Conservation (phyloP, 2,797 vertebrate species). For the Antrozous pallidus region DNA sequence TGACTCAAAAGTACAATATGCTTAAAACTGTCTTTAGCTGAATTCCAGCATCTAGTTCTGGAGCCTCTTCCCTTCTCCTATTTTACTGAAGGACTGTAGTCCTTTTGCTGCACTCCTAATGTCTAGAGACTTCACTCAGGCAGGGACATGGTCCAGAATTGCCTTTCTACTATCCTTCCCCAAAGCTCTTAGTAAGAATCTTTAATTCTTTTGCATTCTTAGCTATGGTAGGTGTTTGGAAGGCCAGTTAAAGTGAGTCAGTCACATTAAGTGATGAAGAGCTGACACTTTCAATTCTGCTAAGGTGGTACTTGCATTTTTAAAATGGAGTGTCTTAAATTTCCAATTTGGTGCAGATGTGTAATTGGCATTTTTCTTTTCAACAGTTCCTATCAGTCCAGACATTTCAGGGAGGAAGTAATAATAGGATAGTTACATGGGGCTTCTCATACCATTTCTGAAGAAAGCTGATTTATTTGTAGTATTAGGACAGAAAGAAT, state of each 20-base stretch:
- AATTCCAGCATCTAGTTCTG: not conserved
- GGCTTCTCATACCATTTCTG: not conserved
- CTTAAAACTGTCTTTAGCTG: constrained; percentile 1
- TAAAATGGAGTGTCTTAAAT: not conserved
- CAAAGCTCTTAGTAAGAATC: not conserved
- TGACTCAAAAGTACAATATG: not conserved
- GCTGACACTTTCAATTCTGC: not conserved
- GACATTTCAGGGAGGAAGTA: not conserved
- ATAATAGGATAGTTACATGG: not conserved
- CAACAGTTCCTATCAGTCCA: not conserved
- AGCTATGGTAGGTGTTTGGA: constrained; percentile 25
- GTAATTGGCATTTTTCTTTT: constrained; percentile 5
- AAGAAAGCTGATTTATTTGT: constrained; percentile 11
- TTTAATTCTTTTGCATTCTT: not conserved
- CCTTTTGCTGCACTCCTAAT: not conserved
- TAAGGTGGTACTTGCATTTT: constrained; percentile 25
- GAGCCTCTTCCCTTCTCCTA: not conserved
- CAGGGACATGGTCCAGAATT: not conserved
- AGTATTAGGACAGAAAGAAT: not conserved
- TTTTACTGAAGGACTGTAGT: not conserved
- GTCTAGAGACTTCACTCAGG: not conserved
- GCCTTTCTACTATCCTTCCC: not conserved
- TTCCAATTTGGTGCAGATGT: not conserved
- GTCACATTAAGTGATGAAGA: not conserved
- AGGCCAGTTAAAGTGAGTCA: not conserved